A percentile compares a stretch with the other conserved stretches of the same genome.
phyloP scores from a whole-genome alignment of 2,888 invertebrate species.

The Clusia tigrina region DNA sequence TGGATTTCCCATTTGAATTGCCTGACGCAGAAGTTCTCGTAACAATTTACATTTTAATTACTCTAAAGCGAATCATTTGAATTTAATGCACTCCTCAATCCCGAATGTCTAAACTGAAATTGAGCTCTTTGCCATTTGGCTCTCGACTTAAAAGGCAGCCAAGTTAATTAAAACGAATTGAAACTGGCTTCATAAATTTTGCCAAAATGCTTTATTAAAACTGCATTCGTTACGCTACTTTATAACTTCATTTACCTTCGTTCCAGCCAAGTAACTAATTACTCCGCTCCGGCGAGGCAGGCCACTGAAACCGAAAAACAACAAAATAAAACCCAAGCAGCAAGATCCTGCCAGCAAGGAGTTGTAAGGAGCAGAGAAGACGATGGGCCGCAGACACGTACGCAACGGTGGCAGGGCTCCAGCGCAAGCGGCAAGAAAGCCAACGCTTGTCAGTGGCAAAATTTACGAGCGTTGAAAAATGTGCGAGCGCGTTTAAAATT shows the following conservation, averaged over 20 bases:
- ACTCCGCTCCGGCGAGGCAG: slow-evolving; percentile 14
- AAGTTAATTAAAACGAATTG: slow-evolving; percentile 42
- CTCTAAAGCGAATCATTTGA: too few species aligned
- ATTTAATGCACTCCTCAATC: too few species aligned
- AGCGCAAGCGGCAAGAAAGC: not conserved
- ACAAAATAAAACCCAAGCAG: not conserved
- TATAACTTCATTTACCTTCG: slow-evolving; percentile 41
- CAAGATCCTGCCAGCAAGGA: not conserved
- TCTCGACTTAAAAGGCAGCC: not conserved
- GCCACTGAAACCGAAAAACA: not conserved
- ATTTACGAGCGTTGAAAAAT: slow-evolving; percentile 36
- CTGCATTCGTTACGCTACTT: slow-evolving; percentile 30
- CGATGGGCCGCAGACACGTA: not conserved
- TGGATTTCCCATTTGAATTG: too few species aligned
- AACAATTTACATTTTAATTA: too few species aligned
- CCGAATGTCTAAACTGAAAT: too few species aligned
- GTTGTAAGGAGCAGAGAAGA: not conserved
- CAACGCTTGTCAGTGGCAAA: slow-evolving; percentile 39
- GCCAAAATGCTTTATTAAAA: slow-evolving; percentile 29
- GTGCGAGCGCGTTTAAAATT: slow-evolving; percentile 31
- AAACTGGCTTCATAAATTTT: slow-evolving; percentile 39
- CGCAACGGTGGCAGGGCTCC: not conserved
- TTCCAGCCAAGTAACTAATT: slow-evolving; percentile 38
- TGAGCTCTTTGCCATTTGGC: too few species aligned
- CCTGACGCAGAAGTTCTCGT: too few species aligned